Evolutionary conservation across 2,113 vertebrate genomes (phyloP).

Genomic region (Heloderma charlesbogerti): DNA sequence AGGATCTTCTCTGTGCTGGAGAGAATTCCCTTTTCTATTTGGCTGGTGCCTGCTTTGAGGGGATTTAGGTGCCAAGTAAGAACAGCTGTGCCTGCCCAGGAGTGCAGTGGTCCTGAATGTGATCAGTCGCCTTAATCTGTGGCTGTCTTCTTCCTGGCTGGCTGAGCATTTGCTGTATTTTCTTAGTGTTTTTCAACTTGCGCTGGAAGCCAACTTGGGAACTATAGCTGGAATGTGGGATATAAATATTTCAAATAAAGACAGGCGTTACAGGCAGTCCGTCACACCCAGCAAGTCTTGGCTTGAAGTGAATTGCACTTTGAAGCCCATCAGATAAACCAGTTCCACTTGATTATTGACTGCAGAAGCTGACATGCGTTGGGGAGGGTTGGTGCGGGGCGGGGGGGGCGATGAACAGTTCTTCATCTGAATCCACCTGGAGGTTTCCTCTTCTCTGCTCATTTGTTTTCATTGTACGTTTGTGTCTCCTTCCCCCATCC

Average conservation of each 20-base stretch:
- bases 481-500: slow-evolving; percentile 63
- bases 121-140: background rate
- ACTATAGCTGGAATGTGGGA: background rate
- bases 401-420: background rate
- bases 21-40: background rate
- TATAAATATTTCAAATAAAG: background rate
- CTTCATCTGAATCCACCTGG: background rate
- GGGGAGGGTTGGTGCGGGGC: background rate
- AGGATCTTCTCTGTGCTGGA: no score
- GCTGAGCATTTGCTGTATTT: background rate
- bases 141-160: background rate
- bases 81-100: background rate
- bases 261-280: background rate
- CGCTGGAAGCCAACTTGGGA: background rate
- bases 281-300: background rate
- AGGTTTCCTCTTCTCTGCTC: slow-evolving; percentile 48
- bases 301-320: background rate
- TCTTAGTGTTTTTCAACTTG: background rate
- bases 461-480: slow-evolving; percentile 69
- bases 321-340: background rate
- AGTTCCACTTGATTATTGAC: background rate
- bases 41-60: no score
- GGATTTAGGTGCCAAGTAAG: background rate
- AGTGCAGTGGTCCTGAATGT: background rate
- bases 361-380: background rate